These are phyloP conservation scores for Lapara coniferarum DNA, from an alignment of 2,888 invertebrate genomes.

Conservation along the genomic window DNA sequence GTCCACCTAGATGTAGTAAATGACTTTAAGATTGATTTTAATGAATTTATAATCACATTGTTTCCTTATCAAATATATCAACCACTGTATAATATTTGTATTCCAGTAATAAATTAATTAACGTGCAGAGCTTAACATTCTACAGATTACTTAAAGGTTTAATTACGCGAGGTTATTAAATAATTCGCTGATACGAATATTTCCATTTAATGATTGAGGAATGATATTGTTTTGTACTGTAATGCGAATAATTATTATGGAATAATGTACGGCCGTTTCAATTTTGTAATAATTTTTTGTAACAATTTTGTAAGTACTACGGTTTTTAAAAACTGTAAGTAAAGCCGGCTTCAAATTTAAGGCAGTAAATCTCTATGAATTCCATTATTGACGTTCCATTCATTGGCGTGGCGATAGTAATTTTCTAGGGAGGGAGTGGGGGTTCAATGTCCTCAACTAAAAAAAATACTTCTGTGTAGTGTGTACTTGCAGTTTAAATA, in stretches of 20 bases:
- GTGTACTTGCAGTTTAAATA: no score
- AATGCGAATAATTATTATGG: no score
- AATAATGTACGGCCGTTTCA: background rate
- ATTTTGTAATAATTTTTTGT: background rate
- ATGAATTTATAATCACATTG: slow-evolving; percentile 10
- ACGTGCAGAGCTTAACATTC: slow-evolving; percentile 13
- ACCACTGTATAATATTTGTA: slow-evolving; percentile 3
- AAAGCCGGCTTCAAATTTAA: background rate
- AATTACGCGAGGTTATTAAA: slow-evolving; percentile 15
- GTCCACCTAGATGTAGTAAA: background rate
- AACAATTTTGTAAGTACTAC: background rate
- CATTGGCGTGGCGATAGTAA: no score
- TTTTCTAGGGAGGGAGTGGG: no score
- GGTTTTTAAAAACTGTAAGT: background rate
- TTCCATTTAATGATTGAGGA: slow-evolving; percentile 2
- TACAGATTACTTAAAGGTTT: slow-evolving; percentile 15
- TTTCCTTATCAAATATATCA: slow-evolving; percentile 10
- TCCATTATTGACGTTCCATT: no score
- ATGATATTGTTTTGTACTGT: background rate
- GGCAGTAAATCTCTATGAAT: background rate
- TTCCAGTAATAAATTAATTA: slow-evolving; percentile 18
- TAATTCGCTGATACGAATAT: slow-evolving; percentile 13
- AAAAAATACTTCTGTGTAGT: no score
- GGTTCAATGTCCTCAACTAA: no score
- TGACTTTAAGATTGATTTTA: slow-evolving; percentile 15